Percentiles rank a stretch among this genome's conserved stretches.
Evolutionary conservation across 2,113 vertebrate species (phyloP).

Genomic region (Camarhynchus parvulus): DNA sequence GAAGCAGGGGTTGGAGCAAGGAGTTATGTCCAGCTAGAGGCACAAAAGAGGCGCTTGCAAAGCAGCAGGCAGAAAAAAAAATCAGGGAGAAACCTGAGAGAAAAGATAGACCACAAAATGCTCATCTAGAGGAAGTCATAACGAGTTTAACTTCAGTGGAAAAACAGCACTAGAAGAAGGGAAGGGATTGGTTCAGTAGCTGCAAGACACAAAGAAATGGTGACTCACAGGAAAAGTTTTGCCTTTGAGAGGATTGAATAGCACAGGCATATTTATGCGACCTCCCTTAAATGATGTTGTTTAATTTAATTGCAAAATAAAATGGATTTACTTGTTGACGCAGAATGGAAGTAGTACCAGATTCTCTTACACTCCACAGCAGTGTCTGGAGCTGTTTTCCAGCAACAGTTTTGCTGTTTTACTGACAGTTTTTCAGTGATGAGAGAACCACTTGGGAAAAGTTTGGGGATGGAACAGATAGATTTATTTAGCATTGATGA

Average conservation of each 20-base stretch:
- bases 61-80: neutral
- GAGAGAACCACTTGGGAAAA: neutral
- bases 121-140: neutral
- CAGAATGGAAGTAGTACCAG: neutral
- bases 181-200: neutral
- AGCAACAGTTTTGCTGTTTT: neutral
- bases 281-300: neutral
- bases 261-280: neutral
- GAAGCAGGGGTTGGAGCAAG: neutral
- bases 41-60: neutral
- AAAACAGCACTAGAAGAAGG: neutral
- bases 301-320: constrained; percentile 21
- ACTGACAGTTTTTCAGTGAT: neutral
- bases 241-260: neutral
- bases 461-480: neutral
- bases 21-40: neutral
- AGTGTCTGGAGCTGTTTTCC: neutral
- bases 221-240: constrained; percentile 23
- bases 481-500: neutral
- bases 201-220: neutral
- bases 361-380: neutral
- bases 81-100: neutral
- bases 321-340: neutral
- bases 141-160: neutral
- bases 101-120: neutral